phyloP scores from a whole-genome alignment of 2,888 invertebrate species.

The Philhelius pedissequus region DNA sequence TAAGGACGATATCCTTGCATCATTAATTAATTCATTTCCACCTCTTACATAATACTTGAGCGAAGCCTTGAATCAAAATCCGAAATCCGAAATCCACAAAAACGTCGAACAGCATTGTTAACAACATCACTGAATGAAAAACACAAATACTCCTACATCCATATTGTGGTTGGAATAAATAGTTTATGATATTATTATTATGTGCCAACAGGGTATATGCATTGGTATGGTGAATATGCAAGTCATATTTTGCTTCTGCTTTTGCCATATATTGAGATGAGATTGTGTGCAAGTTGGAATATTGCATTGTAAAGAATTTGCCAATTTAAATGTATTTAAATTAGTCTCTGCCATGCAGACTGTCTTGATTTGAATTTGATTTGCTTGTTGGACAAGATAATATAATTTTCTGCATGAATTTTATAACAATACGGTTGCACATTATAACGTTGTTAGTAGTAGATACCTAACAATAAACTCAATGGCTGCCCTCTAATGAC shows the following conservation, averaged over 20 bases:
- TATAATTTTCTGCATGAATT: slow-evolving; percentile 16
- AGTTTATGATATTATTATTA: not conserved
- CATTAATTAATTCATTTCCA: not conserved
- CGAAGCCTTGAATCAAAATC: not conserved
- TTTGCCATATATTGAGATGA: not conserved
- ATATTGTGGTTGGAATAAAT: not conserved
- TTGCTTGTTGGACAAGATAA: slow-evolving; percentile 37
- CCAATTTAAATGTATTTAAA: slow-evolving; percentile 29
- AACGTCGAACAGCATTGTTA: not conserved
- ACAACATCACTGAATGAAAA: not conserved
- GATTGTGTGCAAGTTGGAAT: not conserved
- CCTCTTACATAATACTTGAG: not conserved
- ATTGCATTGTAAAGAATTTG: not conserved
- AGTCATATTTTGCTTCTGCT: not conserved
- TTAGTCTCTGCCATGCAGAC: slow-evolving; percentile 8
- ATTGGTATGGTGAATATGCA: too few relatives aligned
- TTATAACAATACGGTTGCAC: not conserved
- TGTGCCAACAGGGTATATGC: not conserved
- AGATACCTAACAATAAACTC: too few relatives aligned
- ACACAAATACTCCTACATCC: too few relatives aligned
- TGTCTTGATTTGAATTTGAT: slow-evolving; percentile 19
- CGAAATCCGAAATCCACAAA: not conserved
- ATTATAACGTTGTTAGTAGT: not conserved
- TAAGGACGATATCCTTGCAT: not conserved
- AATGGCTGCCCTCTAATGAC: not conserved